Conservation (phyloP, 2,797 vertebrate genomes). For the Dendrocincla tyrannina region DNA sequence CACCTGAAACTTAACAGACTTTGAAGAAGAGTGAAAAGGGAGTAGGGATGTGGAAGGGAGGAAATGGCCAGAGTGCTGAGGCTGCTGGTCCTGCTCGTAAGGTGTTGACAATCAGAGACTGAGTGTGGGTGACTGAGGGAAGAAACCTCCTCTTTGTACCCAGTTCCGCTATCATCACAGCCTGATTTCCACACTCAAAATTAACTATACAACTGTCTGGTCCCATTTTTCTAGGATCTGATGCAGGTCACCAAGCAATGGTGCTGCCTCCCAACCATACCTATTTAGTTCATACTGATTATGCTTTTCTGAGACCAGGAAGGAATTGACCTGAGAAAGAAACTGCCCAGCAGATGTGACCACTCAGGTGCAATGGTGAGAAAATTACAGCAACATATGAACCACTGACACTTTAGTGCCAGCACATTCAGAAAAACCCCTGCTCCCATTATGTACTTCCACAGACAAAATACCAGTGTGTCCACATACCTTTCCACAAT, state of each 20-base stretch:
- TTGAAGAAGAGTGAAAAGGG: not conserved
- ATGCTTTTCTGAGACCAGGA: not conserved
- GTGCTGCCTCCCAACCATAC: not conserved
- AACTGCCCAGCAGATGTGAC: not conserved
- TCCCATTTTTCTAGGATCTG: not conserved
- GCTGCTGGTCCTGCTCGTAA: not conserved
- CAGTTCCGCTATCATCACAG: not conserved
- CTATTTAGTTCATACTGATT: not conserved
- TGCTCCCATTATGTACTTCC: not conserved
- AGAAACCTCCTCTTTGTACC: not conserved
- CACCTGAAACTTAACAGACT: not conserved
- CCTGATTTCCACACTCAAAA: not conserved
- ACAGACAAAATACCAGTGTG: not conserved
- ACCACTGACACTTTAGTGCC: not conserved
- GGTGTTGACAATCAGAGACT: rapidly evolving
- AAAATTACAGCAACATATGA: not conserved
- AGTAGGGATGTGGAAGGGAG: not conserved
- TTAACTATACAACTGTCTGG: not conserved
- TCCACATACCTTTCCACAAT: rapidly evolving
- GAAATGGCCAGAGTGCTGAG: not conserved
- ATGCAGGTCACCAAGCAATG: not conserved
- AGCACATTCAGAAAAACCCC: not conserved
- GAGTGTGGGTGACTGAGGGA: rapidly evolving
- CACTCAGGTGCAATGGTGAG: not conserved
- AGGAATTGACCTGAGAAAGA: not conserved